Conservation (phyloP, 2,797 vertebrate genomes). For the Eremophila alpestris region DNA sequence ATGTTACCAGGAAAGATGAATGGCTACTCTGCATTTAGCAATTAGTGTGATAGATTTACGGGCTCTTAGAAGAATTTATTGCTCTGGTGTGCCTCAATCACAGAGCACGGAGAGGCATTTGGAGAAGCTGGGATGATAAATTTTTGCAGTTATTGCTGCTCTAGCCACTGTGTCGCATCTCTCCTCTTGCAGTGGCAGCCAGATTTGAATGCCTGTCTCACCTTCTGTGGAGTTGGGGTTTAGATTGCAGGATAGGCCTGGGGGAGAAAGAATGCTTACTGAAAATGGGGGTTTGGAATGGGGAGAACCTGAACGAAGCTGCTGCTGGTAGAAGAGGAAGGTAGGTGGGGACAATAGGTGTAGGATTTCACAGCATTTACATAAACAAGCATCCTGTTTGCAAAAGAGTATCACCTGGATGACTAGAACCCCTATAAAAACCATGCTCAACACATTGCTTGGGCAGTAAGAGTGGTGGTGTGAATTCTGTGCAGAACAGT, state of each 20-base stretch:
- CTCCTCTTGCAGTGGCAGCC: not conserved
- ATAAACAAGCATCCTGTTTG: not conserved
- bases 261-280: not conserved
- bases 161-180: not conserved
- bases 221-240: not conserved
- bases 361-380: not conserved
- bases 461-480: not conserved
- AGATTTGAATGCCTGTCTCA: not conserved
- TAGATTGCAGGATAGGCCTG: not conserved
- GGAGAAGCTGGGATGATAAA: not conserved
- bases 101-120: not conserved
- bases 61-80: conserved; percentile 58
- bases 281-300: not conserved
- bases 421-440: not conserved
- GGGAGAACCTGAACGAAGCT: not conserved
- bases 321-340: not conserved
- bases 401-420: not conserved
- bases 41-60: conserved; percentile 56
- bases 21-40: not conserved
- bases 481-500: not conserved
- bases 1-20: not conserved
- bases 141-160: conserved; percentile 12
- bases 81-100: not conserved
- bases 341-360: not conserved
- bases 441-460: not conserved